Evolutionary conservation across 2,888 invertebrate species (phyloP), one percentile per base, ranked within the genome.

Genomic region (Noctua janthe): DNA sequence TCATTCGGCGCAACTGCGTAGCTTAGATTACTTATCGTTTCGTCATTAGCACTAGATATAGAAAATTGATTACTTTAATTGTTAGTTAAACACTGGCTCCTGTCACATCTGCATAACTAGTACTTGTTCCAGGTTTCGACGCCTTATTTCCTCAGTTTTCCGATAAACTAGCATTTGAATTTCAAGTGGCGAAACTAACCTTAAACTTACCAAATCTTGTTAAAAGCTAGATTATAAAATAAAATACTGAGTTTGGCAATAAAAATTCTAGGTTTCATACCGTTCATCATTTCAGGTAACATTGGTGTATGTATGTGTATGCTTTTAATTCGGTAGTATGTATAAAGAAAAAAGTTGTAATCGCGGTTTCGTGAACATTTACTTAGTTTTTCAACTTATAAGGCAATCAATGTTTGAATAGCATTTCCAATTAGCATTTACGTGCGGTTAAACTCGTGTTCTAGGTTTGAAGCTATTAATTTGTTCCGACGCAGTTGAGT

Each of bases 1-100:
- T 88, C 90, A 88, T 88, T 81, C 75, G 23, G 54, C 70, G 71
- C 29, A 83, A 83, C 86, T 89, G 88, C 83, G 78, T 88, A 83
- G 82, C 80, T 86, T 81, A 74, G 56, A 83, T 78, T 87, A 79
- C 80, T 82, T 85, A 75, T 71, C 78, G 82, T 87, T 87, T 85
- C 76, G 76, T 82, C 83, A 85, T 82, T 81, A 83, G 81, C 89
- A 78, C 78, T 72, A 78, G 64, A 72, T 81, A 71, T 67, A 82
- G 70, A 74, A 77, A 84, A 80, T 83, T 75, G 35, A 82, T 83
- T 78, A 59, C 71, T 78, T 76, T 79, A 81, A 81, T 84, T 70
- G 71, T 72, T 77, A 64, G 70, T 67, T 87, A 70, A 80, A 73
- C 62, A 62, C 49, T 7, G 56, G 51, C 51, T 73, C 13, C 66